Evolutionary conservation across 1,140 invertebrate genomes (phyloP).

Genomic region (Penaeus indicus): DNA sequence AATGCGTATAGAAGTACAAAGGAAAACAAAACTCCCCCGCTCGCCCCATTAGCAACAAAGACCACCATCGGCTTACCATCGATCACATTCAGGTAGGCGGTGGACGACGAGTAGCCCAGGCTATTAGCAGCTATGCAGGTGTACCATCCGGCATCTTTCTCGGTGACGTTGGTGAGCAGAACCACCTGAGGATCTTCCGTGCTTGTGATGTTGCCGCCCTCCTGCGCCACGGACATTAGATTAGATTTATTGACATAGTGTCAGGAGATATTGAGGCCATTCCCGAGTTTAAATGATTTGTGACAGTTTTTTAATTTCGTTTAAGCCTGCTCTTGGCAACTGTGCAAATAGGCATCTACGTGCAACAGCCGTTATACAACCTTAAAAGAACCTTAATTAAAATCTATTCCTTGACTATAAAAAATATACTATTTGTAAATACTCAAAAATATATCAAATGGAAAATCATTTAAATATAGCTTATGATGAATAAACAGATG

Average conservation of each 20-base stretch:
- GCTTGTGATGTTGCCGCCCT: constrained; percentile 60
- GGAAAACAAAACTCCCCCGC: too few relatives aligned
- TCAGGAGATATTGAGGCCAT: too few relatives aligned
- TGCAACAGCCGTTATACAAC: not conserved
- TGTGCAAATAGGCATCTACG: not conserved
- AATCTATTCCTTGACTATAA: not conserved
- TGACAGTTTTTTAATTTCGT: too few relatives aligned
- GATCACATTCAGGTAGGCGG: constrained; percentile 87
- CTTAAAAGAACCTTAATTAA: not conserved
- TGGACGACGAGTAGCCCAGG: constrained; percentile 82
- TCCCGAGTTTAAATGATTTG: too few relatives aligned
- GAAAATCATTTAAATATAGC: not conserved
- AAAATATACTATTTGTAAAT: not conserved
- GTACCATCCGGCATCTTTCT: constrained; percentile 92
- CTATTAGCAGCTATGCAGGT: constrained; percentile 89
- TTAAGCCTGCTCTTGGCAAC: not conserved
- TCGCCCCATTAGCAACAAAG: not conserved
- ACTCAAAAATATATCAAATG: not conserved
- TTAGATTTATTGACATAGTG: too few relatives aligned
- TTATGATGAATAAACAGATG: not conserved
- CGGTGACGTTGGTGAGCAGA: constrained; percentile 84
- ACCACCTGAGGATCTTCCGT: constrained; percentile 78
- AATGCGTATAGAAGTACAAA: too few relatives aligned
- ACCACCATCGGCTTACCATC: constrained; percentile 76
- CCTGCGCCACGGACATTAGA: constrained; percentile 14